Conservation (phyloP, 2,888 invertebrate genomes). For the Augochlorella aurata region DNA sequence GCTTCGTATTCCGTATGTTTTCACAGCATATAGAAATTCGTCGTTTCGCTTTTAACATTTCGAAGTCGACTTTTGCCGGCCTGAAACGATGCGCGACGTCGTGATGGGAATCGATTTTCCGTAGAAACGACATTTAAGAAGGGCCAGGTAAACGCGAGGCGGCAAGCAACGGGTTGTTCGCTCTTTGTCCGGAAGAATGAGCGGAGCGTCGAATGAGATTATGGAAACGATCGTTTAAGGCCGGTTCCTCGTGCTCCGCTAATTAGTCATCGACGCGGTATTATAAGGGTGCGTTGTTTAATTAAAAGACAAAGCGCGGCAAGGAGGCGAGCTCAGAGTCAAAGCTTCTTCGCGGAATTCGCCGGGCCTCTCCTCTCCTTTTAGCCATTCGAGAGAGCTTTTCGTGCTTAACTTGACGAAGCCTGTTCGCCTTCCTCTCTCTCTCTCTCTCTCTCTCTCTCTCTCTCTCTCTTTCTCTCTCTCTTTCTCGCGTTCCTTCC, state of each 20-base stretch:
- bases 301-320: conserved; percentile 43
- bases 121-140: too few relatives aligned
- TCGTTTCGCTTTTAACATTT: too few relatives aligned
- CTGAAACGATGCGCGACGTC: too few relatives aligned
- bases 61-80: too few relatives aligned
- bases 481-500: conserved; percentile 18
- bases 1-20: too few relatives aligned
- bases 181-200: neutral
- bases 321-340: conserved; percentile 15
- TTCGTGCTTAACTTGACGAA: conserved; percentile 38
- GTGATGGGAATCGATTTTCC: too few relatives aligned
- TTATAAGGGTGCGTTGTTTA: conserved; percentile 38
- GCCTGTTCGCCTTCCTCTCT: conserved; percentile 24
- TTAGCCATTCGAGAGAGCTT: conserved; percentile 38
- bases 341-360: conserved; percentile 46
- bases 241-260: conserved; percentile 25
- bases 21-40: too few relatives aligned
- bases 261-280: conserved; percentile 52
- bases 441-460: neutral
- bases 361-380: conserved; percentile 19
- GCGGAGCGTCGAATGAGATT: conserved; percentile 10
- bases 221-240: conserved; percentile 32
- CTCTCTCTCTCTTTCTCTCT: neutral
- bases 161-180: neutral
- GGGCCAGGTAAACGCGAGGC: neutral